Percentiles rank a stretch among this genome's conserved stretches.
These are phyloP conservation scores for Pseudopodoces humilis DNA, from an alignment of 2,113 vertebrate genomes.

Conservation along the genomic window DNA sequence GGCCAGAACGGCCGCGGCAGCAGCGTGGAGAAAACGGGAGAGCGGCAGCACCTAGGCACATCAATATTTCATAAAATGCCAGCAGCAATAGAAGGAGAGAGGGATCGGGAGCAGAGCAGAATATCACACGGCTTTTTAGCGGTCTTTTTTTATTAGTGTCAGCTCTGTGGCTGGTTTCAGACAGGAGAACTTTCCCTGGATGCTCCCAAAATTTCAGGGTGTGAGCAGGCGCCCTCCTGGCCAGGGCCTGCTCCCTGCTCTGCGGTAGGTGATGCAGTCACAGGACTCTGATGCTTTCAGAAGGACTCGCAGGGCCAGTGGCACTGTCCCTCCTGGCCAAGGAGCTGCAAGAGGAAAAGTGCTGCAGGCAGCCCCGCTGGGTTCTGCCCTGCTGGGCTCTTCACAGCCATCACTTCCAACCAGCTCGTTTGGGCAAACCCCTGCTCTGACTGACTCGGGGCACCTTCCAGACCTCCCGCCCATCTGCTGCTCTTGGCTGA, in stretches of 20 bases:
- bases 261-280: background rate
- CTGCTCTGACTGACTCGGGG: background rate
- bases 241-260: background rate
- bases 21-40: conserved; percentile 59
- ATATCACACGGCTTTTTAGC: conserved; percentile 82
- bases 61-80: conserved; percentile 92
- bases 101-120: conserved; percentile 81
- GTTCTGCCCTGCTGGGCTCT: accelerated
- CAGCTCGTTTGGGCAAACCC: accelerated
- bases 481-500: background rate
- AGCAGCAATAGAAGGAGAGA: conserved; percentile 88
- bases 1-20: background rate
- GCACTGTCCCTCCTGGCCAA: background rate
- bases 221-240: background rate
- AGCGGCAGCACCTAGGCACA: conserved; percentile 75
- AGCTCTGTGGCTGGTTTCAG: conserved; percentile 70
- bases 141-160: conserved; percentile 89
- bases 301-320: background rate
- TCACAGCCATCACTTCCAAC: accelerated
- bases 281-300: background rate
- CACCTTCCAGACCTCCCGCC: accelerated
- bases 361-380: background rate
- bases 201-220: background rate
- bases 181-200: conserved; percentile 55
- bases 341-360: accelerated